Percentiles rank a stretch among this genome's conserved stretches.
These are phyloP conservation scores for Denticeps clupeoides DNA, from an alignment of 2,797 vertebrate species.

Conservation along the genomic window DNA sequence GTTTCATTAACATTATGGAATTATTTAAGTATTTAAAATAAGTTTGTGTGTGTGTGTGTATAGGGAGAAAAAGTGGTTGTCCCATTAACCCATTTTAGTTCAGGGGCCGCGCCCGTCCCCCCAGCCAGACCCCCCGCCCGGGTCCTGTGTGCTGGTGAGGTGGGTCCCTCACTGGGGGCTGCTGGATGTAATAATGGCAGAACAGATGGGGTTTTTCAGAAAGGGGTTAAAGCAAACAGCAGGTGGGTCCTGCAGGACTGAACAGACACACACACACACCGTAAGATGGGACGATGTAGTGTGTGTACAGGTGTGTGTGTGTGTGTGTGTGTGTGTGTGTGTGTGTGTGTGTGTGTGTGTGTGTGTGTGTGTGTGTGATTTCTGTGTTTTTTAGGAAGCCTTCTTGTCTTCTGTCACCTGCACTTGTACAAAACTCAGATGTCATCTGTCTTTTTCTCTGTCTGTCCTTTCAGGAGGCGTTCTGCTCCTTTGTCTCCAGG, in stretches of 20 bases:
- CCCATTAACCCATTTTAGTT: no score
- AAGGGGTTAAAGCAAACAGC: slow-evolving; percentile 57
- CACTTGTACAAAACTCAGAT: slow-evolving; percentile 44
- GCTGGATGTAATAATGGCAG: slow-evolving; percentile 57
- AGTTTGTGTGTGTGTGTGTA: no score
- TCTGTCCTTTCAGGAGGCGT: slow-evolving; percentile 29
- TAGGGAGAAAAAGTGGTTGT: no score
- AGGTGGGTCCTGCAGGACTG: slow-evolving; percentile 47
- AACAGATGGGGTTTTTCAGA: slow-evolving; percentile 70
- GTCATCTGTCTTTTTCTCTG: slow-evolving; percentile 48
- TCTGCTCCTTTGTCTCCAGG: slow-evolving; percentile 38
- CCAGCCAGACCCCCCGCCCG: no score
- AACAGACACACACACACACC: slow-evolving; percentile 9
- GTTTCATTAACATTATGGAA: no score
- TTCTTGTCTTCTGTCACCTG: slow-evolving; percentile 51
- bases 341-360: not conserved
- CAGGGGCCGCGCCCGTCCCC: no score
- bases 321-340: not conserved
- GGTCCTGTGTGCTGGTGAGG: no score
- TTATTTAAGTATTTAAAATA: no score
- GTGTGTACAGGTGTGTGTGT: not conserved
- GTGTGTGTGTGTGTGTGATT: slow-evolving; percentile 20
- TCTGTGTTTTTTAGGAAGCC: slow-evolving; percentile 25
- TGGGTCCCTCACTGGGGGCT: not conserved
- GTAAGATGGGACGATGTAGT: not conserved